Evolutionary conservation across 2,888 invertebrate species (phyloP).

Genomic region (Pterobdella sp.): DNA sequence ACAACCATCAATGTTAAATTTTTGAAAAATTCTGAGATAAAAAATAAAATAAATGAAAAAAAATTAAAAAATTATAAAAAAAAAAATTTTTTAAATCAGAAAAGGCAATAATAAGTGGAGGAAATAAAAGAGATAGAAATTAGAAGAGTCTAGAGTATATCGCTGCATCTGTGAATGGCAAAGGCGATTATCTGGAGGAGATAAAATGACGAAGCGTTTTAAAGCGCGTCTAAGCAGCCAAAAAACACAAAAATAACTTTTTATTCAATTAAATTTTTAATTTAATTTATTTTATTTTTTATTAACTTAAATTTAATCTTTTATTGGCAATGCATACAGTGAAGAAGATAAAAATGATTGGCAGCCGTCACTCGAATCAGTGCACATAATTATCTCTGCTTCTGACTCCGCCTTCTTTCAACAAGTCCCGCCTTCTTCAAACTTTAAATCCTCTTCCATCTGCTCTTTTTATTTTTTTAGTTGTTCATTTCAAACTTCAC

Average conservation of each 20-base stretch:
- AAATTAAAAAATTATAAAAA: not conserved
- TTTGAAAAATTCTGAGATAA: too few relatives aligned
- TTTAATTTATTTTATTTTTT: not conserved
- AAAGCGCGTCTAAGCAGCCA: not conserved
- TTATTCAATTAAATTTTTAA: not conserved
- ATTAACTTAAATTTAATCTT: not conserved
- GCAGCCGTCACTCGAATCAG: conserved; percentile 8
- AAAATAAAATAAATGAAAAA: not conserved
- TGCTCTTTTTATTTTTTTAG: too few relatives aligned
- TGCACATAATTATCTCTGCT: conserved; percentile 10
- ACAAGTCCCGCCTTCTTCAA: not conserved
- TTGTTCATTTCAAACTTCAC: too few relatives aligned
- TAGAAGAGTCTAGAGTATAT: too few relatives aligned
- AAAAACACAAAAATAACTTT: not conserved
- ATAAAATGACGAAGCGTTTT: conserved; percentile 10
- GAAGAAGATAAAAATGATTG: not conserved
- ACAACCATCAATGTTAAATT: too few relatives aligned
- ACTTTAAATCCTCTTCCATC: not conserved
- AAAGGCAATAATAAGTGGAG: not conserved
- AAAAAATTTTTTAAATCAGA: conserved; percentile 8
- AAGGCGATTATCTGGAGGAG: conserved; percentile 4
- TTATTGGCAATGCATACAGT: too few relatives aligned
- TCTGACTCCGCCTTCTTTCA: not conserved
- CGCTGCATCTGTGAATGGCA: not conserved
- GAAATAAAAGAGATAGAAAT: too few relatives aligned